Evolutionary conservation across 2,113 vertebrate genomes (phyloP).

Genomic region (Orthonyx spaldingii): DNA sequence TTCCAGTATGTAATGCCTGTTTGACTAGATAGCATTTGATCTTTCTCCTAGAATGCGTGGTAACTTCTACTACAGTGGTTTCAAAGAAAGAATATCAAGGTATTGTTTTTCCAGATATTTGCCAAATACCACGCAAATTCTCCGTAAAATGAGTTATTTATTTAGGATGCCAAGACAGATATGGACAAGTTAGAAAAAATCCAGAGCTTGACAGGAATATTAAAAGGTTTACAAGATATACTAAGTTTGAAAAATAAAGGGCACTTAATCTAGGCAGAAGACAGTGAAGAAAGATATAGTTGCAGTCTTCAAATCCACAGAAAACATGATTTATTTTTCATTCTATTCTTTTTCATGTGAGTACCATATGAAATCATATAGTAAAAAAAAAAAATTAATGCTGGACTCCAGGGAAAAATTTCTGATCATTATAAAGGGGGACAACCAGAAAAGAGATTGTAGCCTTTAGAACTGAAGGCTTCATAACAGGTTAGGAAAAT

Average conservation of each 20-base stretch:
- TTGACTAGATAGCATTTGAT: background rate
- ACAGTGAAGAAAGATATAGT: background rate
- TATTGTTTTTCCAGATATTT: background rate
- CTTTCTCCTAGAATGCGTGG: background rate
- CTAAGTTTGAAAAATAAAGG: background rate
- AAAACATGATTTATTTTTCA: background rate
- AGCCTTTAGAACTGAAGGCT: background rate
- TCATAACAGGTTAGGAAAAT: background rate
- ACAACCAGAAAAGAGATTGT: background rate
- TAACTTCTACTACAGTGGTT: background rate
- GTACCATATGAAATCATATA: background rate
- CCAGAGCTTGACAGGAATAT: background rate
- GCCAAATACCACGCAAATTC: background rate
- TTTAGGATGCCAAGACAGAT: background rate
- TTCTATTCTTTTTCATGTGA: background rate
- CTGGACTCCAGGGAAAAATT: background rate
- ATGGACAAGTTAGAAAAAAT: background rate
- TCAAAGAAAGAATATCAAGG: background rate
- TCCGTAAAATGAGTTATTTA: background rate
- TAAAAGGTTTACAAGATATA: background rate
- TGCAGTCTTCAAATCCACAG: background rate
- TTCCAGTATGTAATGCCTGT: background rate
- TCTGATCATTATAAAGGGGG: background rate
- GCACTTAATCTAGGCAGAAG: background rate
- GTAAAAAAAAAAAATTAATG: background rate